Base-by-base conservation (phyloP, 2,888 invertebrate species). In the Margaritifera margaritifera region DNA sequence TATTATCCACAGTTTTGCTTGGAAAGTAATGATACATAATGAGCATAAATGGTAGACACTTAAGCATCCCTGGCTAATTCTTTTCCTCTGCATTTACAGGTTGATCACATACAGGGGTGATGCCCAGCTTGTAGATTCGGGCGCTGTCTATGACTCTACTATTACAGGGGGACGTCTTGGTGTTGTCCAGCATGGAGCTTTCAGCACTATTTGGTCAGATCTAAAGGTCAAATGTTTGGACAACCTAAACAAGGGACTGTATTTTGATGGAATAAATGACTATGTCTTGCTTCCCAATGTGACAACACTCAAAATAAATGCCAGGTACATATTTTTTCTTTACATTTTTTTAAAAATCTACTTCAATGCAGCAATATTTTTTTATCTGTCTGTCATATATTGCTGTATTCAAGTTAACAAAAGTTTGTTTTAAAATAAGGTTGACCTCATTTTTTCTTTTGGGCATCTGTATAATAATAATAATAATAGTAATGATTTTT, bases 111-210 rank as follows among this genome's bases (percentile, higher is more conserved):
- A 83, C 62, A 72, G 75, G 19, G 76, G 74, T 6, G 72, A 75
- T 11, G 77, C 63, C 8, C 62, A 81, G 51, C 25, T 84, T 0
- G 70, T 75, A 24, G 84, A 86, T 70, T 82, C 84, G 11, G 86
- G 86, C 11, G 74, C 78, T 27, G 59, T 85, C 19, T 86, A 82
- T 58, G 82, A 86, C 71, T 72, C 75, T 4, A 78, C 81, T 2
- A 84, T 86, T 15, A 62, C 79, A 19, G 86, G 86, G 8, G 86
- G 86, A 6, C 75, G 84, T 27, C 63, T 83, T 0, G 86, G 86
- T 1, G 79, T 86, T 51, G 77, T 84, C 62, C 79, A 79, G 55
- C 82, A 79, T 69, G 78, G 79, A 19, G 84, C 83, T 65, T 72
- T 77, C 15, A 77, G 75, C 4, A 72, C 74, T 3, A 78, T 79